Percentiles rank a stretch among this genome's conserved stretches.
These are phyloP conservation scores for Lacerta viridis DNA, from an alignment of 2,797 vertebrate species.

Conservation along the genomic window DNA sequence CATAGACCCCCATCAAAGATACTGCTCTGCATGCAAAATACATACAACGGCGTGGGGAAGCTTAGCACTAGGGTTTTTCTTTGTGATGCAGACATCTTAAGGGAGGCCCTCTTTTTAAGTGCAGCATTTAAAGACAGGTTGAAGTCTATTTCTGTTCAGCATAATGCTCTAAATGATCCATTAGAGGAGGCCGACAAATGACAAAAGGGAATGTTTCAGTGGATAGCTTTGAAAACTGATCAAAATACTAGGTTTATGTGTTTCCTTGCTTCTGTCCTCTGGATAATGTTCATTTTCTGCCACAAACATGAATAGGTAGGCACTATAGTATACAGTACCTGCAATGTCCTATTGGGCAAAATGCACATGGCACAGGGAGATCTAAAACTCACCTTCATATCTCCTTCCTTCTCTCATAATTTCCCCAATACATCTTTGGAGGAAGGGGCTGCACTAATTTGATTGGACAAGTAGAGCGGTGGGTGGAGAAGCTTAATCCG, in stretches of 20 bases:
- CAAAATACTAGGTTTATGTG: slow-evolving; percentile 26
- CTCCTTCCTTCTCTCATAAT: background rate
- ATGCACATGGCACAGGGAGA: background rate
- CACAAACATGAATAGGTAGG: background rate
- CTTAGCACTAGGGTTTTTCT: slow-evolving; percentile 36
- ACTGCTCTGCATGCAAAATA: slow-evolving; percentile 41
- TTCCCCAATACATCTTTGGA: background rate
- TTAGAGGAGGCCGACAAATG: background rate
- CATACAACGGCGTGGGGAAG: background rate
- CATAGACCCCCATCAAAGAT: slow-evolving; percentile 45
- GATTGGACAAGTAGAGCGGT: background rate
- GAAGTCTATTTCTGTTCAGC: slow-evolving; percentile 43
- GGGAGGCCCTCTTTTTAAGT: slow-evolving; percentile 54
- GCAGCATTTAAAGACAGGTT: slow-evolving; percentile 68
- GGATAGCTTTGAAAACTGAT: slow-evolving; percentile 13
- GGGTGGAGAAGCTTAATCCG: background rate
- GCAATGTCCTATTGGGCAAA: slow-evolving; percentile 1
- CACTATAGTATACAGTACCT: background rate
- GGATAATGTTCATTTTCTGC: slow-evolving; percentile 26
- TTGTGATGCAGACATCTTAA: slow-evolving; percentile 46
- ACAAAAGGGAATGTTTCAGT: background rate
- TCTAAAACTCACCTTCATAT: background rate
- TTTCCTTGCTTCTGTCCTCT: slow-evolving; percentile 24
- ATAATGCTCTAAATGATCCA: background rate
- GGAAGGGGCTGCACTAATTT: background rate